phyloP scores from a whole-genome alignment of 1,140 invertebrate species.

The Drosophila kohkoa region DNA sequence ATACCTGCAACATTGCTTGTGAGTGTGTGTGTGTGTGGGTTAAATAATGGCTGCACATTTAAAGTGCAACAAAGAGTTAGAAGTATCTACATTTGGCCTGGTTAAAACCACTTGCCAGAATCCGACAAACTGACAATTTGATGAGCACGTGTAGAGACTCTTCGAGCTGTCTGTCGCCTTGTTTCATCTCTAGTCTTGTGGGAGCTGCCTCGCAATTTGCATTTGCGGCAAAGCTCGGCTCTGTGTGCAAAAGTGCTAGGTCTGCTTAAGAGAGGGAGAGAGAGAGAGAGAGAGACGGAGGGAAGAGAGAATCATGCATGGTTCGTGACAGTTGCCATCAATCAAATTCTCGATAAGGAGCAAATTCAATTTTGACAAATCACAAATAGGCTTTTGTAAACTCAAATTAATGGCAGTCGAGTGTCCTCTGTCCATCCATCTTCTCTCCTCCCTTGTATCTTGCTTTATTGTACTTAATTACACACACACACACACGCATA shows the following conservation, averaged over 20 bases:
- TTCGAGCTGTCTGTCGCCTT: slow-evolving; percentile 27
- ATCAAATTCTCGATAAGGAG: slow-evolving; percentile 75
- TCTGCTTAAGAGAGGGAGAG: background rate
- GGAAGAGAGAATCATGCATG: slow-evolving; percentile 18
- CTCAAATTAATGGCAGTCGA: slow-evolving; percentile 70
- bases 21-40: slow-evolving; percentile 16
- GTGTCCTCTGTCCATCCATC: slow-evolving; percentile 19
- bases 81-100: slow-evolving; percentile 35
- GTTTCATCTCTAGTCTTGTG: slow-evolving; percentile 2
- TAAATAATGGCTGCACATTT: slow-evolving; percentile 61
- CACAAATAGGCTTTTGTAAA: slow-evolving; percentile 80
- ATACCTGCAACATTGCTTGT: slow-evolving; percentile 47
- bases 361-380: slow-evolving; percentile 82
- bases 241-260: slow-evolving; percentile 58
- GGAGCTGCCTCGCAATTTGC: slow-evolving; percentile 48
- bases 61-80: slow-evolving; percentile 53
- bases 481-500: slow-evolving; percentile 41
- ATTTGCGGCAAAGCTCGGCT: slow-evolving; percentile 64
- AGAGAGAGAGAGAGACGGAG: background rate
- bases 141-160: slow-evolving; percentile 28
- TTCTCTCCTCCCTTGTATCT: background rate
- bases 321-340: slow-evolving; percentile 50
- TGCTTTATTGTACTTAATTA: slow-evolving; percentile 57
- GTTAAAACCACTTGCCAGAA: slow-evolving; percentile 35
- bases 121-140: slow-evolving; percentile 22